Conservation (phyloP, 2,113 vertebrate genomes). For the Corythoichthys haematopterus region DNA sequence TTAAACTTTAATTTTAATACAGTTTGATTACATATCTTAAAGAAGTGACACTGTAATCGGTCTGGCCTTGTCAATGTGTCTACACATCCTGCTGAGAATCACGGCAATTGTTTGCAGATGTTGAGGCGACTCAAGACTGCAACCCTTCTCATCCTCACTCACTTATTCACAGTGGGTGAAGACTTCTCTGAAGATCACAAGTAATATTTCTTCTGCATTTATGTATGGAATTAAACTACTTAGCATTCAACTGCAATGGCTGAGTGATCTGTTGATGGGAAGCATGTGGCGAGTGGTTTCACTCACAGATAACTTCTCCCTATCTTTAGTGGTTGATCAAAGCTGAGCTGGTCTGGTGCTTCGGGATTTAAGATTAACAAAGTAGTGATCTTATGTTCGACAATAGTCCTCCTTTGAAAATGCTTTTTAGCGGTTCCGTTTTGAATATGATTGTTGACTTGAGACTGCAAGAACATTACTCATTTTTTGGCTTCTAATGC, state of each 20-base stretch:
- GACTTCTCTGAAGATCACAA: neutral
- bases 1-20: constrained; percentile 12
- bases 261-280: constrained; percentile 17
- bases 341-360: constrained; percentile 17
- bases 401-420: neutral
- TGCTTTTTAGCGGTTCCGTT: neutral
- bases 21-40: constrained; percentile 16
- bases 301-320: constrained; percentile 30
- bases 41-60: constrained; percentile 23
- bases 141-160: constrained; percentile 8
- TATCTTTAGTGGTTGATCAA: constrained; percentile 32
- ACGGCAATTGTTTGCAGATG: constrained; percentile 45
- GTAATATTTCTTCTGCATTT: constrained; percentile 1
- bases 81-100: constrained; percentile 31
- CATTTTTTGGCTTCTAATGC: constrained; percentile 16
- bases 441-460: neutral
- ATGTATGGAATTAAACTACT: constrained; percentile 33
- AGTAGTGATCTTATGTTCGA: neutral
- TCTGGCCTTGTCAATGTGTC: constrained; percentile 23
- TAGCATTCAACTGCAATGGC: neutral
- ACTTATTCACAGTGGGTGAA: constrained; percentile 4
- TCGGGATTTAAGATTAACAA: constrained; percentile 12
- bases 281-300: constrained; percentile 38
- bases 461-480: constrained; percentile 13
- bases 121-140: constrained; percentile 7